A percentile compares a stretch with the other conserved stretches of the same genome.
Conservation (phyloP, 1,140 invertebrate species). For the Heliconius himera region DNA sequence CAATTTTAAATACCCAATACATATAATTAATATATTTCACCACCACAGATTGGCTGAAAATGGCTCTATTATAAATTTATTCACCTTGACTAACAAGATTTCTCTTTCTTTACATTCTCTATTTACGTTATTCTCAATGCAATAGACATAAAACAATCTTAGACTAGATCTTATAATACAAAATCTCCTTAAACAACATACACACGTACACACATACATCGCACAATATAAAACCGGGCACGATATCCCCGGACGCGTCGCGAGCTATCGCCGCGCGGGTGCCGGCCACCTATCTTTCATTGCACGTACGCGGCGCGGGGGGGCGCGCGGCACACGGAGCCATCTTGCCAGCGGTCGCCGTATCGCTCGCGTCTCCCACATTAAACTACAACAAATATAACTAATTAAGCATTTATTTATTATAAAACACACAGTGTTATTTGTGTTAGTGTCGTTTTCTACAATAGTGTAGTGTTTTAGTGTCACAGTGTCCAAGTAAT, state of each 20-base stretch:
- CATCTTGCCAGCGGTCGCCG: slow-evolving; percentile 78
- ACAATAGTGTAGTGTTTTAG: slow-evolving; percentile 57
- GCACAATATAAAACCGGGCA: neutral
- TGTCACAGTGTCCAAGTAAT: slow-evolving; percentile 73
- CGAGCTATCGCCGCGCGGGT: slow-evolving; percentile 54
- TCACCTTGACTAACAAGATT: too few relatives aligned
- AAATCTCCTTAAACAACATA: neutral
- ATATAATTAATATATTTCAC: too few relatives aligned
- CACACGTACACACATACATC: slow-evolving; percentile 23
- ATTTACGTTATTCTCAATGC: too few relatives aligned
- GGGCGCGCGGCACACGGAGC: slow-evolving; percentile 68
- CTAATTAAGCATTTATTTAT: slow-evolving; percentile 72
- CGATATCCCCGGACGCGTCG: slow-evolving; percentile 57
- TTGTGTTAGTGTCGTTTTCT: slow-evolving; percentile 44
- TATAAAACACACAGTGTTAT: slow-evolving; percentile 56
- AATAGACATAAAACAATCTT: too few relatives aligned
- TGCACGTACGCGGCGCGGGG: slow-evolving; percentile 76
- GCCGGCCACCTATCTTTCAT: slow-evolving; percentile 78
- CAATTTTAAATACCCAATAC: too few relatives aligned
- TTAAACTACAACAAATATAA: slow-evolving; percentile 51
- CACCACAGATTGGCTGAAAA: too few relatives aligned
- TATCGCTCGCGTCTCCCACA: slow-evolving; percentile 74
- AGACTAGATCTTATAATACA: neutral
- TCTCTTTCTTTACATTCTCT: too few relatives aligned
- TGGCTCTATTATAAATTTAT: too few relatives aligned